A percentile compares a stretch with the other conserved stretches of the same genome.
phyloP scores from a whole-genome alignment of 2,113 vertebrate species.

The Osmerus eperlanus region DNA sequence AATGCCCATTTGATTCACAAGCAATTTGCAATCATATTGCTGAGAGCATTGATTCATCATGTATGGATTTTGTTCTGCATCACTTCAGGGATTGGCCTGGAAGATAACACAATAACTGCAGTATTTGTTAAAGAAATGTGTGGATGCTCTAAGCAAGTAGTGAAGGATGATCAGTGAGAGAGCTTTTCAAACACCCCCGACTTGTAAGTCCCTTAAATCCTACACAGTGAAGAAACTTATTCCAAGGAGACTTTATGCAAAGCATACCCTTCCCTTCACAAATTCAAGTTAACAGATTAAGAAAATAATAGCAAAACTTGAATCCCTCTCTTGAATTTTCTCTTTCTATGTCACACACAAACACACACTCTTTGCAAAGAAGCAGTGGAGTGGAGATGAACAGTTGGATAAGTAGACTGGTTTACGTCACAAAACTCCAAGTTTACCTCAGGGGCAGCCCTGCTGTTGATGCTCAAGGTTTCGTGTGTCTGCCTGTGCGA shows the following conservation, averaged over 20 bases:
- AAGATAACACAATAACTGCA: neutral
- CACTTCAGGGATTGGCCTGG: too few relatives aligned
- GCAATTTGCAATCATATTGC: too few relatives aligned
- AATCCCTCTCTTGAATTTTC: neutral
- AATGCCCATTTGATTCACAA: too few relatives aligned
- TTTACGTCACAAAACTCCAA: too few relatives aligned
- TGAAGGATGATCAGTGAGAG: slow-evolving; percentile 13
- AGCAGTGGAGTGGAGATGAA: neutral
- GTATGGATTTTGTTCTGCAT: too few relatives aligned
- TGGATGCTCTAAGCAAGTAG: neutral
- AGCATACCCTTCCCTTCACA: neutral
- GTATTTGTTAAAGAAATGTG: neutral
- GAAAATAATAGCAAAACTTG: neutral
- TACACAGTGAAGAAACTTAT: neutral
- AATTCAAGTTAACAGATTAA: neutral
- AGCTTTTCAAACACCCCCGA: slow-evolving; percentile 16
- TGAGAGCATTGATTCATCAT: too few relatives aligned
- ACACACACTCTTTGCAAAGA: neutral
- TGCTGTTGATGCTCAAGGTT: neutral
- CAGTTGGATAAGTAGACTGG: neutral
- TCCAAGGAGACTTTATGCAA: neutral
- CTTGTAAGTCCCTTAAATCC: slow-evolving; percentile 19
- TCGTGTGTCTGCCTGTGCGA: slow-evolving; percentile 1
- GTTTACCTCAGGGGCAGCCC: too few relatives aligned
- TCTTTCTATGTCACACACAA: neutral